Evolutionary conservation across 2,888 invertebrate species (phyloP).

Genomic region (Teleogryllus oceanicus): DNA sequence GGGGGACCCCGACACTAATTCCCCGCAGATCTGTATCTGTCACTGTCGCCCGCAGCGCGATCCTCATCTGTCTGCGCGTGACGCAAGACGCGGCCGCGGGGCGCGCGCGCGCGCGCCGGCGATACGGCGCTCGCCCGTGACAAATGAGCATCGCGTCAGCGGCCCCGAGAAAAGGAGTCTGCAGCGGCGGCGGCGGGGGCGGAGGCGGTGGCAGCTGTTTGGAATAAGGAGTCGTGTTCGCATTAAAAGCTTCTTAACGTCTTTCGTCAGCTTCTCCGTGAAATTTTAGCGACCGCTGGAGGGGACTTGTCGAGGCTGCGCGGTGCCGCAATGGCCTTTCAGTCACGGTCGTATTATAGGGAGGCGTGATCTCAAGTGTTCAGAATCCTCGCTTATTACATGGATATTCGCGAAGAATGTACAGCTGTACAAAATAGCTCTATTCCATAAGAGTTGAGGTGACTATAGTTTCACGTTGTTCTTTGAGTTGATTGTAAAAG

Average conservation of each 20-base stretch:
- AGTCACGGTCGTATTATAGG: conserved; percentile 2
- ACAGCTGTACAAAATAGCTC: neutral
- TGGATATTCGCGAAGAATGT: neutral
- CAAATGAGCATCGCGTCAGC: too few species aligned
- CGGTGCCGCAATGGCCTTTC: neutral
- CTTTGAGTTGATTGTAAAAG: too few species aligned
- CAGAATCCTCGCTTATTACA: neutral
- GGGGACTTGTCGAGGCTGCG: neutral
- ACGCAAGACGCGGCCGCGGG: too few species aligned
- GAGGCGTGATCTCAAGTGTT: conserved; percentile 3
- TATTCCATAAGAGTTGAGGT: too few species aligned
- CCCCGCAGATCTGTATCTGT: conserved; percentile 3
- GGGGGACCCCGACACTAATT: neutral
- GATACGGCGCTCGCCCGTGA: too few species aligned
- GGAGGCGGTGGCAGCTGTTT: neutral
- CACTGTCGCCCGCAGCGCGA: neutral
- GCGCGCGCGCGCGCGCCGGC: too few species aligned
- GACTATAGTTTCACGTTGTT: too few species aligned
- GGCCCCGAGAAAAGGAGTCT: neutral
- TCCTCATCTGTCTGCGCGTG: too few species aligned
- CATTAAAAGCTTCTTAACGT: neutral
- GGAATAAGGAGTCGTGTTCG: neutral
- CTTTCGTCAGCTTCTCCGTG: conserved; percentile 18
- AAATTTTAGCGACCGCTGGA: neutral
- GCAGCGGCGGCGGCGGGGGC: neutral